Conservation (phyloP, 1,140 invertebrate genomes). For the Tachypleus tridentatus region DNA sequence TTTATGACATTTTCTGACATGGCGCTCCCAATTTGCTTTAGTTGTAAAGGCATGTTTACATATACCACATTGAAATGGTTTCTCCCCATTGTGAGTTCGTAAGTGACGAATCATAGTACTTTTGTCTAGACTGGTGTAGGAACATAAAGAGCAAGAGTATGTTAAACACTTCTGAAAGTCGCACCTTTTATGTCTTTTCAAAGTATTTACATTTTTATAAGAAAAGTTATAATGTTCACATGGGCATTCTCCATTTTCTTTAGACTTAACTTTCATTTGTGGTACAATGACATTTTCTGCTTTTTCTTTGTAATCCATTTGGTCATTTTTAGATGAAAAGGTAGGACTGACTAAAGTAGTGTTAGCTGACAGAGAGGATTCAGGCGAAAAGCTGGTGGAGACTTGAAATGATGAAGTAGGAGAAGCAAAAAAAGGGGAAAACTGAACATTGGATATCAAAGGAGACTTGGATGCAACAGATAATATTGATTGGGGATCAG, state of each 20-base stretch:
- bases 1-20: constrained; percentile 58
- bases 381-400: constrained; percentile 6
- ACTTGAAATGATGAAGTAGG: constrained; percentile 18
- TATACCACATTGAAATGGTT: constrained; percentile 82
- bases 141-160: constrained; percentile 85
- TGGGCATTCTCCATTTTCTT: background rate
- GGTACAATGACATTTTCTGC: background rate
- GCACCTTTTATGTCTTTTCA: constrained; percentile 69
- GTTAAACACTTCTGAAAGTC: constrained; percentile 37
- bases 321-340: constrained; percentile 20
- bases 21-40: constrained; percentile 68
- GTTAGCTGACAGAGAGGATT: constrained; percentile 25
- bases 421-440: constrained; percentile 20
- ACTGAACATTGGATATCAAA: constrained; percentile 33
- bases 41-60: constrained; percentile 95
- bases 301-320: background rate
- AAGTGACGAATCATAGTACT: constrained; percentile 77
- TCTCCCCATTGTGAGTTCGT: constrained; percentile 83
- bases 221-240: constrained; percentile 16
- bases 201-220: constrained; percentile 36
- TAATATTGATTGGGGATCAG: constrained; percentile 67
- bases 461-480: constrained; percentile 53
- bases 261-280: background rate
- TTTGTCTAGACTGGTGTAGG: constrained; percentile 76
- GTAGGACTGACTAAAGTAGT: constrained; percentile 25